These are phyloP conservation scores for Bombus picipes DNA, from an alignment of 1,140 invertebrate species.

Conservation along the genomic window DNA sequence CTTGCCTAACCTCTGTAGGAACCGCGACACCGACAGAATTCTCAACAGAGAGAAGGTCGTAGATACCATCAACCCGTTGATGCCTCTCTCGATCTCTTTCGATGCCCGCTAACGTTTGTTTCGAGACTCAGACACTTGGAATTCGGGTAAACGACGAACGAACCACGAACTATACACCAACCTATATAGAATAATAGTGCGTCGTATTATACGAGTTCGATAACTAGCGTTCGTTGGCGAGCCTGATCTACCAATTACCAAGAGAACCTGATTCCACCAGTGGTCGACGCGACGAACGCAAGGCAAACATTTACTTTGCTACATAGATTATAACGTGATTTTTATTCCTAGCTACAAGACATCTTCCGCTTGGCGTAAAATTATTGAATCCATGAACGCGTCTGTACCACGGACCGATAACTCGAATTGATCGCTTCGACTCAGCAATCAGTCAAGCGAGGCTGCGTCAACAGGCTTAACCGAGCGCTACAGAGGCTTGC, in stretches of 20 bases:
- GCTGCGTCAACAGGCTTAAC: slow-evolving; percentile 51
- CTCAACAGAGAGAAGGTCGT: slow-evolving; percentile 43
- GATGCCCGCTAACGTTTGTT: not conserved
- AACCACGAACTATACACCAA: not conserved
- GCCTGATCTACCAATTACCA: not conserved
- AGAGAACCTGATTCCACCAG: not conserved
- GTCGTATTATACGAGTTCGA: not conserved
- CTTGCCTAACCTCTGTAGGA: slow-evolving; percentile 59
- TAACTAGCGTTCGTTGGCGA: not conserved
- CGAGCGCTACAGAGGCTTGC: not conserved
- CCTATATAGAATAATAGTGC: fast-evolving
- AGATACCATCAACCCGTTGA: slow-evolving; percentile 42
- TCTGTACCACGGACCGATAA: not conserved
- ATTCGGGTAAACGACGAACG: not conserved
- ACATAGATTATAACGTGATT: not conserved
- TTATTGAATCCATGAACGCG: not conserved
- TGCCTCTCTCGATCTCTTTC: slow-evolving; percentile 4
- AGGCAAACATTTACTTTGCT: too few species aligned
- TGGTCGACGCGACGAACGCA: not conserved
- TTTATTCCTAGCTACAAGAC: not conserved
- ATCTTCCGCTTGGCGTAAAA: not conserved
- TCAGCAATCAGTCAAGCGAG: slow-evolving; percentile 43
- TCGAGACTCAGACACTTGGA: not conserved
- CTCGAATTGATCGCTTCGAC: slow-evolving; percentile 49
- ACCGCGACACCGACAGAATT: slow-evolving; percentile 55